These are phyloP conservation scores for Sesia bembeciformis DNA, from an alignment of 2,888 invertebrate species.

Conservation along the genomic window DNA sequence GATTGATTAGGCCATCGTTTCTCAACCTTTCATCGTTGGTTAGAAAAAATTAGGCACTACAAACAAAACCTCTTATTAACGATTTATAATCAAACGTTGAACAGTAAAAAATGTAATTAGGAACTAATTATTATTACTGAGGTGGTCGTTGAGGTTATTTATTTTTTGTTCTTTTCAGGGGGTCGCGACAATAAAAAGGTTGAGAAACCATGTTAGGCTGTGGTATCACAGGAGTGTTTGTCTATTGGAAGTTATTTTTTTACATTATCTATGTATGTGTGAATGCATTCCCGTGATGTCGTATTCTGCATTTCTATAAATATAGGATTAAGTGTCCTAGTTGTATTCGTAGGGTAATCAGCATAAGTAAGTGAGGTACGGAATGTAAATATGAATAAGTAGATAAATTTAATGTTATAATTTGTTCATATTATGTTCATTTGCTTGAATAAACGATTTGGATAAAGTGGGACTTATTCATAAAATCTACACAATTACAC, in stretches of 20 bases:
- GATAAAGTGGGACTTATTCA: constrained; percentile 24
- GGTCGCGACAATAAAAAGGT: no score
- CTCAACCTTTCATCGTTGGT: no score
- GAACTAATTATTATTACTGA: no score
- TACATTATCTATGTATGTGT: not conserved
- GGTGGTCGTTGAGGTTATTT: no score
- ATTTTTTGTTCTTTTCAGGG: no score
- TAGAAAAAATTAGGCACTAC: no score
- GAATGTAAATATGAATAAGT: constrained; percentile 74
- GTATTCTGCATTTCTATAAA: constrained; percentile 55
- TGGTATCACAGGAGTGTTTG: not conserved
- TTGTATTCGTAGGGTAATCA: constrained; percentile 51
- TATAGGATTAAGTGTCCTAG: constrained; percentile 53
- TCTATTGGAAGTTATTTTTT: not conserved
- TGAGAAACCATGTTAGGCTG: no score
- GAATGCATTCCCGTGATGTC: not conserved
- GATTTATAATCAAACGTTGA: no score
- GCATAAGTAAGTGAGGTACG: constrained; percentile 64
- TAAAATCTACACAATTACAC: no score
- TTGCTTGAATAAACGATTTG: constrained; percentile 75
- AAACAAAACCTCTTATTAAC: no score
- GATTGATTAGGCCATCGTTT: no score
- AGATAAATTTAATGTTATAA: constrained; percentile 74
- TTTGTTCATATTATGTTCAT: constrained; percentile 74
- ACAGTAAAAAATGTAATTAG: no score